Conservation (phyloP, 1,140 invertebrate genomes). For the Parapsyche elsis region DNA sequence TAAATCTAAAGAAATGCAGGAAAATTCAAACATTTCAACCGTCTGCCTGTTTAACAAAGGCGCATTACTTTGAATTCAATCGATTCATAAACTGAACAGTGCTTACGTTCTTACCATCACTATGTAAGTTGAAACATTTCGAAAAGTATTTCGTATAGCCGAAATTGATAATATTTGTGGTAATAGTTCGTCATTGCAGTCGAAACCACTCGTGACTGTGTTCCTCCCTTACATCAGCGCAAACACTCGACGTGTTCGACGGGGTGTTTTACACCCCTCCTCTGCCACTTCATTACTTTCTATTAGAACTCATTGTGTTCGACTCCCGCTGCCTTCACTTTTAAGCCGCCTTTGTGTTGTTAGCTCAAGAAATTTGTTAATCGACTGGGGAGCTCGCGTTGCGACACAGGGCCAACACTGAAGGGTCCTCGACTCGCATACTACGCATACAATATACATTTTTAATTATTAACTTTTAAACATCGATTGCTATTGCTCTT, state of each 20-base stretch:
- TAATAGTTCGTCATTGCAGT: not conserved
- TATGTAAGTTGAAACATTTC: no score
- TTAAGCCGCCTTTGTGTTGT: slow-evolving; percentile 42
- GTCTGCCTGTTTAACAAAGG: no score
- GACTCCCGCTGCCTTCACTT: slow-evolving; percentile 42
- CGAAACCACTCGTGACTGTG: not conserved
- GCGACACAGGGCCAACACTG: not conserved
- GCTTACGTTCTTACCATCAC: no score
- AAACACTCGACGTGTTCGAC: slow-evolving; percentile 10
- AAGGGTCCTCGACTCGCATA: slow-evolving; percentile 29
- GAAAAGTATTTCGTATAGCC: no score
- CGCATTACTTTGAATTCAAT: no score
- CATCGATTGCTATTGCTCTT: not conserved
- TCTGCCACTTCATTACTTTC: slow-evolving; percentile 47
- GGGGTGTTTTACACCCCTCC: slow-evolving; percentile 29
- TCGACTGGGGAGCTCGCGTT: slow-evolving; percentile 35
- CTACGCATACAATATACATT: slow-evolving; percentile 1
- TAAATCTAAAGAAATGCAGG: no score
- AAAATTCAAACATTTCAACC: no score
- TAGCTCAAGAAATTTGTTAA: slow-evolving; percentile 47
- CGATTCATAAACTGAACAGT: no score
- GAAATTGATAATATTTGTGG: slow-evolving; percentile 3
- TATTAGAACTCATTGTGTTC: slow-evolving; percentile 47
- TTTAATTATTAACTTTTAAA: not conserved
- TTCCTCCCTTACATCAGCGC: slow-evolving; percentile 13